Conservation (phyloP, 2,888 invertebrate genomes). For the Rhagonycha lutea region DNA sequence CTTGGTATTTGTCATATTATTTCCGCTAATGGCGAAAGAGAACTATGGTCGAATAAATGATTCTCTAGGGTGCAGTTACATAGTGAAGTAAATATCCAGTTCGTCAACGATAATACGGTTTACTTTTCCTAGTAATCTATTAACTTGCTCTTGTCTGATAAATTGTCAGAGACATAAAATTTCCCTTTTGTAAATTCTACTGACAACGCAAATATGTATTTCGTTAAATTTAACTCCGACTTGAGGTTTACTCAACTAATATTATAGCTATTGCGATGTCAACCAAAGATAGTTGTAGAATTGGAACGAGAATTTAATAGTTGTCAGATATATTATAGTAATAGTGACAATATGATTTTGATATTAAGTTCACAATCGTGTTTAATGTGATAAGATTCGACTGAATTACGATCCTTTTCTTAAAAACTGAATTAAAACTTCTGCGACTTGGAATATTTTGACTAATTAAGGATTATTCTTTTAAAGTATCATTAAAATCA, state of each 20-base stretch:
- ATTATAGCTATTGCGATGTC: constrained; percentile 4
- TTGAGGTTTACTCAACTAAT: constrained; percentile 10
- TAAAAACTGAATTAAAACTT: no score
- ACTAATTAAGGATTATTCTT: no score
- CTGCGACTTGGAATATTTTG: no score
- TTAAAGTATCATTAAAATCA: no score
- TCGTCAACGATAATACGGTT: constrained; percentile 13
- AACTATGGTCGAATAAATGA: neutral
- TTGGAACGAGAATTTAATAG: constrained; percentile 10
- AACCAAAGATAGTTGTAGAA: constrained; percentile 1
- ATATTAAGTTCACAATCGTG: neutral
- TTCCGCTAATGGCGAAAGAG: constrained; percentile 6
- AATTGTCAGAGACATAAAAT: constrained; percentile 10
- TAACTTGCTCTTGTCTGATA: constrained; percentile 9
- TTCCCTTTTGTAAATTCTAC: constrained; percentile 14
- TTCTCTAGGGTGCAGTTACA: constrained; percentile 2
- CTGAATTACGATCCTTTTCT: neutral
- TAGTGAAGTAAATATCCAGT: constrained; percentile 11
- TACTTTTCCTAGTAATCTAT: constrained; percentile 11
- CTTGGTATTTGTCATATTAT: constrained; percentile 8
- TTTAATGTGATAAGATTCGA: neutral
- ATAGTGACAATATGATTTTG: constrained; percentile 6
- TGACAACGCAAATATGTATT: constrained; percentile 19
- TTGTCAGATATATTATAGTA: constrained; percentile 6
- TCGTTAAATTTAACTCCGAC: constrained; percentile 16